Conservation (phyloP, 2,113 vertebrate species). For the Orthonyx spaldingii region DNA sequence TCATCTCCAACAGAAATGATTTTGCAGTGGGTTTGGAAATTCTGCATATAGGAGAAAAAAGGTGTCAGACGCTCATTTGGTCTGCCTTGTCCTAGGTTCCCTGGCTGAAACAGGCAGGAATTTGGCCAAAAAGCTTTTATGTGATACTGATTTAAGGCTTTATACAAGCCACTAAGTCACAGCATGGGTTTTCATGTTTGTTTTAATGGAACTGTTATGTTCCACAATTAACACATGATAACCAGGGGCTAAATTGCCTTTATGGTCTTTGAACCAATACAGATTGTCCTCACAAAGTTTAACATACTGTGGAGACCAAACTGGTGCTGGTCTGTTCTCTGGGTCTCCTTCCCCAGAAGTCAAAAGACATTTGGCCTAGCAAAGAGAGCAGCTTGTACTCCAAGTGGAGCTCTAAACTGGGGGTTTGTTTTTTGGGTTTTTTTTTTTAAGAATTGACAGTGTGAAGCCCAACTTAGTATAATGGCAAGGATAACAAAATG, state of each 20-base stretch:
- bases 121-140: background rate
- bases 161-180: background rate
- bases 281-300: background rate
- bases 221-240: background rate
- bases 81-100: background rate
- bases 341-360: background rate
- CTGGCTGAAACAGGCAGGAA: background rate
- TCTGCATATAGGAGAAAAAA: background rate
- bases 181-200: background rate
- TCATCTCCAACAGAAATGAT: background rate
- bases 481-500: background rate
- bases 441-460: background rate
- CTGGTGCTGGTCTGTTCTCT: background rate
- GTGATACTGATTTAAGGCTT: background rate
- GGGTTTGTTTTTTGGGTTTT: rapidly evolving
- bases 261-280: background rate
- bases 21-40: background rate
- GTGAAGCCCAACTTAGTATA: background rate
- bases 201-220: background rate
- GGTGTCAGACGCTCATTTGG: background rate
- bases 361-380: background rate
- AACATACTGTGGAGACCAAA: background rate
- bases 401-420: background rate
- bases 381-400: background rate
- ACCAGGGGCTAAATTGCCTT: background rate